Evolutionary conservation across 2,888 invertebrate species (phyloP), one percentile per base, ranked within the genome.

Genomic region (Aricia artaxerxes): DNA sequence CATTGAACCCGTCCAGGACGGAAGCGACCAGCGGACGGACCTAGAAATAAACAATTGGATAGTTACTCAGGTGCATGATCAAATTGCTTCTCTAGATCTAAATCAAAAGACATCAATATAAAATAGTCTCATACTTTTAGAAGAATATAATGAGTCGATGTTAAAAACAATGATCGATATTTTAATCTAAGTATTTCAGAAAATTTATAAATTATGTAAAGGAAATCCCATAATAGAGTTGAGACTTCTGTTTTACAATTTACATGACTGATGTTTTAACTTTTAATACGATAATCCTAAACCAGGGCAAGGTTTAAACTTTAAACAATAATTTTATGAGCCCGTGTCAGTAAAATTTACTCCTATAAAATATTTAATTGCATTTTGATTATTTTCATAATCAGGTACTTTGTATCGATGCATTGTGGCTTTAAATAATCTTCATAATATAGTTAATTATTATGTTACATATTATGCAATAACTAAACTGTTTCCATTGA

Each of bases 1-100:
- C 99, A 93, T 99, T 99, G 93, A 99, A 99, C 1, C 99, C 99
- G 88, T 98, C 97, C 81, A 99, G 95, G 5, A 99, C 99, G 1
- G 98, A 98, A 82, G 98, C 97, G 38, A 99, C 98, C 85, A 99
- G 92, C 0, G 99, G 98, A 77, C 98, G 96, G 79, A 99, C 94
- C 95, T 95, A 87, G 0, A 16, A 5, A 77, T 35, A 64, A 69
- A 69, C 35, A 69, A 35, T 31, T 49, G n/a, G 75, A 49, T 16
- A 24, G 13, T 75, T 69, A 69, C 5, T 69, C 35, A 69, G 35
- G 38, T 69, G 31, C 31, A 64, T 64, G 4, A 11, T 64, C 0
- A 24, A 64, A 24, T 61, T n/a, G 7, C 24, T n/a, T 2, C 24
- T 24, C 61, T 61, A 7, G 24, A 57, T 16, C 57, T 57, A 57